phyloP scores from a whole-genome alignment of 2,888 invertebrate species.

The Lysandra coridon region DNA sequence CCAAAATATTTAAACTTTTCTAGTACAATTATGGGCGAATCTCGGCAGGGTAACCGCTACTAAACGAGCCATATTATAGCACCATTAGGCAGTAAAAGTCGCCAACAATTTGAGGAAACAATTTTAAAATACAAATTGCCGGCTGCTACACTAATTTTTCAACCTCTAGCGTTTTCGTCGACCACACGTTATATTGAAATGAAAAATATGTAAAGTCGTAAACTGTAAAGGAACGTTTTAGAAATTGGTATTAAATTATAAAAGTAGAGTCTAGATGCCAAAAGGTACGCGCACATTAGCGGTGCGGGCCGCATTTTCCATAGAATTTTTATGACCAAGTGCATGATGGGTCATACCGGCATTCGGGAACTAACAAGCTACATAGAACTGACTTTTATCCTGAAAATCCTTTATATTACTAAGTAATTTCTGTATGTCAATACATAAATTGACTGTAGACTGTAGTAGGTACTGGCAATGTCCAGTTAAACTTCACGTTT shows the following conservation, averaged over 20 bases:
- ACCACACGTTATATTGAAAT: not conserved
- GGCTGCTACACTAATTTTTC: slow-evolving; percentile 5
- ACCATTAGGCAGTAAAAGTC: not conserved
- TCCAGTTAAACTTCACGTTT: too few relatives aligned
- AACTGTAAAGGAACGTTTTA: not conserved
- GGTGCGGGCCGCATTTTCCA: too few relatives aligned
- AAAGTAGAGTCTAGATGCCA: too few relatives aligned
- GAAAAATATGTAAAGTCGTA: not conserved
- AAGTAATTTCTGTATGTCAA: too few relatives aligned
- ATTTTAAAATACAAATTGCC: slow-evolving; percentile 11
- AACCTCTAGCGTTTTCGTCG: slow-evolving; percentile 1
- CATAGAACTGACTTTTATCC: too few relatives aligned
- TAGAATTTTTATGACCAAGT: too few relatives aligned
- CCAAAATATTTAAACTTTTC: not conserved
- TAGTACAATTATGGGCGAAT: not conserved
- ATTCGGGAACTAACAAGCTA: too few relatives aligned
- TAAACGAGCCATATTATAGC: slow-evolving; percentile 21
- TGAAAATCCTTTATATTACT: too few relatives aligned
- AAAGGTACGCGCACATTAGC: too few relatives aligned
- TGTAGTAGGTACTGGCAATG: too few relatives aligned
- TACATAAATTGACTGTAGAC: too few relatives aligned
- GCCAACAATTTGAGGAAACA: not conserved
- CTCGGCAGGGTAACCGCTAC: not conserved
- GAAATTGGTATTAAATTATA: not conserved
- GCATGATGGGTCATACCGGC: too few relatives aligned